Base-by-base conservation (phyloP, 2,888 invertebrate genomes). In the Plagodis pulveraria region DNA sequence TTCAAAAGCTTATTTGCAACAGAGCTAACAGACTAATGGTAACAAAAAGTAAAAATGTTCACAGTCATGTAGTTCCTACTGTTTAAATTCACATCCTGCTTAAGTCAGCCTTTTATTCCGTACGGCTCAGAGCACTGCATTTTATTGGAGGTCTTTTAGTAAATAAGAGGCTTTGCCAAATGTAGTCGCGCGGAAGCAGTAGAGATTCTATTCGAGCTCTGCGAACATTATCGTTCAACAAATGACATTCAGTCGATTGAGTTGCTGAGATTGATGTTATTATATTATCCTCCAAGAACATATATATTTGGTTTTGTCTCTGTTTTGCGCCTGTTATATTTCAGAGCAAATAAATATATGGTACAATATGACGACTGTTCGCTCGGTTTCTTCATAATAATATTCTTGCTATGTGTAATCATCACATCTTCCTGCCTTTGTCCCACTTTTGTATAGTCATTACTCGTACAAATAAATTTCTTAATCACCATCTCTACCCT, bases 161-260 rank as follows among this genome's bases (percentile, higher is more conserved):
- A 48, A 48, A 38, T 48, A 48, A 38, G 48, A 36, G 36, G 48
- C 36, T 48, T 48, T 48, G 48, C 48, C 48, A 38, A 48, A 48
- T 48, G 48, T 48, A 48, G 36, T 48, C 36, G 38, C 7, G n/a
- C 32, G 48, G 38, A 48, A 48, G 48, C 48, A 35, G 48, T 48
- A 48, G 48, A 48, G 48, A 48, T 38, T 48, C 11, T 12, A 47
- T 47, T 47, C 46, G 33, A 47, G 11, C 48, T 12, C 38, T 36
- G 36, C 36, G 11, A 48, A 48, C 48, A 48, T 48, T 36, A 8
- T 38, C 48, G 36, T 48, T 48, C 9, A 32, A 32, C 49, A 49
- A 40, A 49, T 35, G 49, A 40, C 49, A 38, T 35, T 9, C 32
- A 49, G 49, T 35, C 49, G 49, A 49, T 10, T 40, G 49, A 40